Percentiles rank a stretch among this genome's conserved stretches.
Conservation (phyloP, 30 jellyfish, hydroid and myxozoan genomes). For the Rhopilema esculentum region DNA sequence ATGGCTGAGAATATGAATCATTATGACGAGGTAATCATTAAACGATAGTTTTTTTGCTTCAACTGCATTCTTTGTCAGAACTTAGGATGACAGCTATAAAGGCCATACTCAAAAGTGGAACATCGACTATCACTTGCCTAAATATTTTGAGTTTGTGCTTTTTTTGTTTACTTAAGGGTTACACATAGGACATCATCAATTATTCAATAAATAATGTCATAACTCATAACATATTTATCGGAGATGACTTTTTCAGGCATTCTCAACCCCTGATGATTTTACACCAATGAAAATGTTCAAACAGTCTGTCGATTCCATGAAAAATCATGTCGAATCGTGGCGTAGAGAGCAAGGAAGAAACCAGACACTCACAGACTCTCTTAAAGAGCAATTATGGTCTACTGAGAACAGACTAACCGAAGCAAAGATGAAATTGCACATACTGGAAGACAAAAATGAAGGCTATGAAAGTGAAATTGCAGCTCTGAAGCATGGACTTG, state of each 20-base stretch:
- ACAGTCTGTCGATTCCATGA: constrained; percentile 23
- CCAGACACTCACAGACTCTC: background rate
- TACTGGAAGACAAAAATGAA: constrained; percentile 12
- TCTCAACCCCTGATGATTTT: background rate
- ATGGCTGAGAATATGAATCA: no score
- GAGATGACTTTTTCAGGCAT: background rate
- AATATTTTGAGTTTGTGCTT: no score
- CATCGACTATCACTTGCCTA: no score
- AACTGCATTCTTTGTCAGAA: no score
- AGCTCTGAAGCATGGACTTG: constrained; percentile 3
- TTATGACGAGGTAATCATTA: no score
- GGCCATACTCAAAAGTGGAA: no score
- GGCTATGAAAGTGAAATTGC: constrained; percentile 9
- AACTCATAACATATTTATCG: background rate
- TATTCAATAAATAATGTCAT: no score
- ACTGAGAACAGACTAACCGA: constrained; percentile 3
- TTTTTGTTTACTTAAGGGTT: no score
- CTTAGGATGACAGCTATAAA: no score
- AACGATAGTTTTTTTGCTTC: no score
- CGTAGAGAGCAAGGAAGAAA: constrained; percentile 33
- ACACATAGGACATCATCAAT: no score
- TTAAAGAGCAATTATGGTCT: background rate
- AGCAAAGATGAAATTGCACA: constrained; percentile 4
- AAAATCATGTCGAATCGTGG: constrained; percentile 13
- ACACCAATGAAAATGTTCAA: constrained; percentile 5